Conservation (phyloP, 2,888 invertebrate genomes). For the Euplagia quadripunctaria region DNA sequence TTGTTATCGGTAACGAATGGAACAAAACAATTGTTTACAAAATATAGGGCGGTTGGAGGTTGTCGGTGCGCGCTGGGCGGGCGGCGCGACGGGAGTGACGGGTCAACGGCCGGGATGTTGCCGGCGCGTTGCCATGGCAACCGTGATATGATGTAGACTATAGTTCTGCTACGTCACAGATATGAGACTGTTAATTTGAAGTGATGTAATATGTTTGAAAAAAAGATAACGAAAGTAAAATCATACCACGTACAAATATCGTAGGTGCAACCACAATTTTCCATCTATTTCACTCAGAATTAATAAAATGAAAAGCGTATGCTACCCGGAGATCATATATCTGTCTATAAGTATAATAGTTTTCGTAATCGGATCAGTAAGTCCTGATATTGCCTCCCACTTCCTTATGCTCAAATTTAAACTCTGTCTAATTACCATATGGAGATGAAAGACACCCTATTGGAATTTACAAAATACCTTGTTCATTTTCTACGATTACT, state of each 20-base stretch:
- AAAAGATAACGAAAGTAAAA: too few species aligned
- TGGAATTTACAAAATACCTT: not conserved
- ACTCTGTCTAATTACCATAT: not conserved
- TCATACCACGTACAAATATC: too few species aligned
- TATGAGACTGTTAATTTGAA: not conserved
- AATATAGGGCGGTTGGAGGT: constrained; percentile 48
- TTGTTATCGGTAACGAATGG: constrained; percentile 50
- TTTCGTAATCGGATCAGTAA: too few species aligned
- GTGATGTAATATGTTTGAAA: not conserved
- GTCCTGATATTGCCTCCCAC: too few species aligned
- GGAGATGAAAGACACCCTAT: not conserved
- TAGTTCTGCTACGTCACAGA: constrained; percentile 10
- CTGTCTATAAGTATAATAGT: too few species aligned
- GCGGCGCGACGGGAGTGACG: constrained; percentile 58
- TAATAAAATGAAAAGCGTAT: too few species aligned
- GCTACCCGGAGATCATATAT: too few species aligned
- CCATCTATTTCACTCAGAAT: not conserved
- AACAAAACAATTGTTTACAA: constrained; percentile 62
- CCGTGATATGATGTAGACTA: constrained; percentile 58
- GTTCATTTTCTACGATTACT: too few species aligned
- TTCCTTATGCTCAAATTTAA: not conserved
- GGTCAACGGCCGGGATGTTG: constrained; percentile 68
- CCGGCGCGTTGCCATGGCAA: constrained; percentile 67
- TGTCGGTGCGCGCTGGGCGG: constrained; percentile 60
- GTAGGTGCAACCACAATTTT: too few species aligned